These are phyloP conservation scores for Acanthurus leucopareius DNA, from an alignment of 2,797 vertebrate species.

Conservation along the genomic window DNA sequence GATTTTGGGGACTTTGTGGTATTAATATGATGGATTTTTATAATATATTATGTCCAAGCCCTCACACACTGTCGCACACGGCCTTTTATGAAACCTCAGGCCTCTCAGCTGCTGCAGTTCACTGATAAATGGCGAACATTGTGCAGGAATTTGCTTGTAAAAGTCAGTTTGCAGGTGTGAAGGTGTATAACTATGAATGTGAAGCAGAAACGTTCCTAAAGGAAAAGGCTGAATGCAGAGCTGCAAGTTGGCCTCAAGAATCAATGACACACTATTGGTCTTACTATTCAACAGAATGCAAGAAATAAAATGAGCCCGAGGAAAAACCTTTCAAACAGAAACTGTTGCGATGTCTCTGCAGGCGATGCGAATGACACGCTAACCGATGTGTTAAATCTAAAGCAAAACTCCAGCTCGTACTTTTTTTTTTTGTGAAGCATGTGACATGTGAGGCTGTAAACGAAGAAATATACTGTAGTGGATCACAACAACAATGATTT, in stretches of 20 bases:
- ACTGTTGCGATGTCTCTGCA: neutral
- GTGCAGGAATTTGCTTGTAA: slow-evolving; percentile 21
- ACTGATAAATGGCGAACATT: slow-evolving; percentile 26
- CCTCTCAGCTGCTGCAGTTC: slow-evolving; percentile 31
- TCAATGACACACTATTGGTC: slow-evolving; percentile 41
- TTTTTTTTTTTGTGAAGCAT: neutral
- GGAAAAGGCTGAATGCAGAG: slow-evolving; percentile 35
- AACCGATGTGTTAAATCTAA: neutral
- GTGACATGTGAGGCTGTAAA: neutral
- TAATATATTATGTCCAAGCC: neutral
- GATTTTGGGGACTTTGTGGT: slow-evolving; percentile 20
- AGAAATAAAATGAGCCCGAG: slow-evolving; percentile 26
- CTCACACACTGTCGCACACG: slow-evolving; percentile 1
- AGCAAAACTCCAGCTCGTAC: neutral
- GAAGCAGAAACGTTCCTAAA: slow-evolving; percentile 41
- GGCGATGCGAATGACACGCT: neutral
- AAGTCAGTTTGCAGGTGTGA: slow-evolving; percentile 43
- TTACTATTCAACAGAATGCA: slow-evolving; percentile 37
- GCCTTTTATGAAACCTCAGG: neutral
- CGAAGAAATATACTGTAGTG: neutral
- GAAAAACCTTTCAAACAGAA: slow-evolving; percentile 1
- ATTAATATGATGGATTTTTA: neutral
- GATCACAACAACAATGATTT: slow-evolving; percentile 19
- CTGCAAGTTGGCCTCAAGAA: slow-evolving; percentile 32
- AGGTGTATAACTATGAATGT: slow-evolving; percentile 29